Evolutionary conservation across 2,888 invertebrate species (phyloP).

Genomic region (Myathropa florea): DNA sequence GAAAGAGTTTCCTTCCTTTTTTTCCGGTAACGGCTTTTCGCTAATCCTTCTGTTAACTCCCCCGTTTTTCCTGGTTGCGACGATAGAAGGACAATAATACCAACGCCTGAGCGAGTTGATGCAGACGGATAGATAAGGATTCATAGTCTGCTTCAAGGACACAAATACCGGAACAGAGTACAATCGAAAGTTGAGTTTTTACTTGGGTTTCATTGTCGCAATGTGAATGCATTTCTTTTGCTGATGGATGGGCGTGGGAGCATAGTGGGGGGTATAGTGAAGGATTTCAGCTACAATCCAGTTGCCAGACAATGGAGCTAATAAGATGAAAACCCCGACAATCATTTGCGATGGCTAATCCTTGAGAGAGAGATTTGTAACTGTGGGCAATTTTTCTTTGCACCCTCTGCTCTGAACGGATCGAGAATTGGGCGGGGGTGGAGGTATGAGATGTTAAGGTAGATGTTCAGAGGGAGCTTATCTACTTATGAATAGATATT

Average conservation of each 20-base stretch:
- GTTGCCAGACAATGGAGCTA: constrained; percentile 64
- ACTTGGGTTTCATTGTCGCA: constrained; percentile 53
- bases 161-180: constrained; percentile 22
- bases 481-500: neutral
- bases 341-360: constrained; percentile 66
- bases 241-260: too few relatives aligned
- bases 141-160: constrained; percentile 35
- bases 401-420: neutral
- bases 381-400: constrained; percentile 32
- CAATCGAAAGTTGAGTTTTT: constrained; percentile 60
- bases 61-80: neutral
- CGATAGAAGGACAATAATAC: constrained; percentile 43
- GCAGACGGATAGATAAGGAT: constrained; percentile 59
- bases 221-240: constrained; percentile 45
- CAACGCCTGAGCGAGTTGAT: constrained; percentile 26
- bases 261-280: neutral
- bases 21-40: constrained; percentile 47
- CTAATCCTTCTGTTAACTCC: constrained; percentile 53
- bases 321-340: constrained; percentile 60
- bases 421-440: neutral
- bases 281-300: constrained; percentile 57
- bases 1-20: constrained; percentile 29
- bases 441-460: neutral
- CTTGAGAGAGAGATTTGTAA: constrained; percentile 53
- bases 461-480: neutral